These are phyloP conservation scores for Aselliscus stoliczkanus DNA, from an alignment of 2,797 vertebrate genomes.

Conservation along the genomic window DNA sequence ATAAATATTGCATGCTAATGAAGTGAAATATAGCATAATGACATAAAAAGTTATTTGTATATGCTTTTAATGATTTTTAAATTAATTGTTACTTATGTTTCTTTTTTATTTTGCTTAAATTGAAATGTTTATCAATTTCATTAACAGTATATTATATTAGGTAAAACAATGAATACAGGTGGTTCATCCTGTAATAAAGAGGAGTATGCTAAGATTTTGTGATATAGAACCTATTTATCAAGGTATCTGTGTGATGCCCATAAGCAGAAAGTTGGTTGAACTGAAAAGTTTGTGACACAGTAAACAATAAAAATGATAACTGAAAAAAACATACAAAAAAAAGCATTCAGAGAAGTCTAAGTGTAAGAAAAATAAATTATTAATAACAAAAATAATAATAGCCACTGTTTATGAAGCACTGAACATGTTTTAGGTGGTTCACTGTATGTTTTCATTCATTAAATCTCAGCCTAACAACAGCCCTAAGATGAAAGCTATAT, in stretches of 20 bases:
- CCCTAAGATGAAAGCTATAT: neutral
- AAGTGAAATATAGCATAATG: neutral
- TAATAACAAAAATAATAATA: neutral
- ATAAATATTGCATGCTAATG: neutral
- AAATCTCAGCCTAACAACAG: neutral
- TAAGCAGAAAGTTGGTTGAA: no score
- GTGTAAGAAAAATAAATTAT: neutral
- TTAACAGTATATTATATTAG: neutral
- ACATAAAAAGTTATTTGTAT: neutral
- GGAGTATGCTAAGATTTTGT: neutral
- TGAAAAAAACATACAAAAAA: no score
- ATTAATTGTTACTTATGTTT: neutral
- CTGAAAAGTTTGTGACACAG: no score
- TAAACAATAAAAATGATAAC: no score
- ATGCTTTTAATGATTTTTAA: neutral
- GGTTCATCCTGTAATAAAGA: neutral
- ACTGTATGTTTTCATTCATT: neutral
- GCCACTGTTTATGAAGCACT: neutral
- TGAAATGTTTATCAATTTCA: neutral
- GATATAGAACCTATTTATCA: neutral
- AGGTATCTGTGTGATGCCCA: neutral
- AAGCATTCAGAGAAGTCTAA: conserved; percentile 22
- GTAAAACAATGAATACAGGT: neutral
- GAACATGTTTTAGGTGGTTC: neutral
- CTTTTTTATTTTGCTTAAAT: neutral